Evolutionary conservation across 2,113 vertebrate species (phyloP), one percentile per base, ranked within the genome.

Genomic region (Aptenodytes patagonicus): DNA sequence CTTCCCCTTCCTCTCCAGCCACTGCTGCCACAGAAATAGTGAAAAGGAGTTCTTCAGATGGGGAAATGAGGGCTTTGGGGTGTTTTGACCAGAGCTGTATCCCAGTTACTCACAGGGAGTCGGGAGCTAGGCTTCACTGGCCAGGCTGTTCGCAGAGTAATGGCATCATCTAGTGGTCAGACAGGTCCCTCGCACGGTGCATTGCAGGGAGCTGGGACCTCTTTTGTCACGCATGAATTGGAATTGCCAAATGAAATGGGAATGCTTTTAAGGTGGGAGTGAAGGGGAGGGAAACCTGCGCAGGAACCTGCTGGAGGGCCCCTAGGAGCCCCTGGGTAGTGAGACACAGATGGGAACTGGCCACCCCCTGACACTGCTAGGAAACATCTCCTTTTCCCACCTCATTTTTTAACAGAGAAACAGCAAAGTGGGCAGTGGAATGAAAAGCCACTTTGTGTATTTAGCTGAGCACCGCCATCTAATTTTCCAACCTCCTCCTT

Each of bases 91-190:
- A 32, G 44, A 72, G 69, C 38, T 7, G 16, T 10, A 28, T 3
- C 32, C 2, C 38, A 18, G 17, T 10, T 40, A 36, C 25, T 44
- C 22, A 2, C 16, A 3, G 25, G 3, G 38, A 78, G 21, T 2
- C 10, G 13, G 58, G 47, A 57, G n/a, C 25, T 2, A 17, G 10
- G 44, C 46, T 11, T 7, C 26, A 38, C 78, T 4, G 65, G 5
- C 19, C 34, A 25, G n/a, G 10, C 52, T 24, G 57, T 84, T 9
- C 24, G 75, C 89, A 65, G 89, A 55, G 62, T 11, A 64, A 94
- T 6, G 76, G 80, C 95, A 85, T 38, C 96, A 92, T 92, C 97
- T 95, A 71, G 76, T 51, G 97, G 96, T 13, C 91, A 61, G 21
- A 32, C 17, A 2, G 20, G 22, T n/a, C 75, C 38, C 49, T 72